Evolutionary conservation across 2,888 invertebrate genomes (phyloP).

Genomic region (Coleophora deauratella): DNA sequence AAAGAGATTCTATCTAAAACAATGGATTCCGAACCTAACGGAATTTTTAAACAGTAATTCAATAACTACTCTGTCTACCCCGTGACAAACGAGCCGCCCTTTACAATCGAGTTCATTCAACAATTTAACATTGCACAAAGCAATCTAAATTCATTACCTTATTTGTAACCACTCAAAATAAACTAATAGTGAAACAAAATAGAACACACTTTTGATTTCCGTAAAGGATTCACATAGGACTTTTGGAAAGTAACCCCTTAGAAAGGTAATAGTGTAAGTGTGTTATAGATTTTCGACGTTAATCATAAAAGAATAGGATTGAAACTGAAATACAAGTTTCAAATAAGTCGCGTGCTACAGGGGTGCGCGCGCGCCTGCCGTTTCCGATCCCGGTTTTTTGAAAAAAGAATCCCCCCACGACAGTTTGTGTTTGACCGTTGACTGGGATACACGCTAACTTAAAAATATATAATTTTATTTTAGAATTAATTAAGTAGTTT

Average conservation of each 20-base stretch:
- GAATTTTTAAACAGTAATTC: too few species aligned
- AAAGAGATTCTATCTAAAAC: too few species aligned
- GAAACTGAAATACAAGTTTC: slow-evolving; percentile 17
- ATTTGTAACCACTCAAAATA: neutral
- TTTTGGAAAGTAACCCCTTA: neutral
- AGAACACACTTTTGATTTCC: neutral
- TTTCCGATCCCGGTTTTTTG: slow-evolving; percentile 47
- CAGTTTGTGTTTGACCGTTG: slow-evolving; percentile 58
- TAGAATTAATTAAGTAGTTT: neutral
- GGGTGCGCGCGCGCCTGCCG: slow-evolving; percentile 63
- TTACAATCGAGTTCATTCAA: neutral
- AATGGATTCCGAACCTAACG: too few species aligned
- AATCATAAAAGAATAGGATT: slow-evolving; percentile 5
- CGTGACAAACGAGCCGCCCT: neutral
- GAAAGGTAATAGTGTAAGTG: neutral
- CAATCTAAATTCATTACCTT: neutral
- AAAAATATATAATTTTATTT: neutral
- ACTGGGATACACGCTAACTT: slow-evolving; percentile 23
- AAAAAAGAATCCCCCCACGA: slow-evolving; percentile 35
- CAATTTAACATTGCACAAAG: neutral
- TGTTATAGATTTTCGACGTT: slow-evolving; percentile 1
- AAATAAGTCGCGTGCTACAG: slow-evolving; percentile 53
- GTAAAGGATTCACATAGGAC: neutral
- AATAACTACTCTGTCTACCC: neutral
- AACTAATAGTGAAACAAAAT: neutral